phyloP scores from a whole-genome alignment of 1,140 invertebrate genomes.

The Hylyphantes graminicola region DNA sequence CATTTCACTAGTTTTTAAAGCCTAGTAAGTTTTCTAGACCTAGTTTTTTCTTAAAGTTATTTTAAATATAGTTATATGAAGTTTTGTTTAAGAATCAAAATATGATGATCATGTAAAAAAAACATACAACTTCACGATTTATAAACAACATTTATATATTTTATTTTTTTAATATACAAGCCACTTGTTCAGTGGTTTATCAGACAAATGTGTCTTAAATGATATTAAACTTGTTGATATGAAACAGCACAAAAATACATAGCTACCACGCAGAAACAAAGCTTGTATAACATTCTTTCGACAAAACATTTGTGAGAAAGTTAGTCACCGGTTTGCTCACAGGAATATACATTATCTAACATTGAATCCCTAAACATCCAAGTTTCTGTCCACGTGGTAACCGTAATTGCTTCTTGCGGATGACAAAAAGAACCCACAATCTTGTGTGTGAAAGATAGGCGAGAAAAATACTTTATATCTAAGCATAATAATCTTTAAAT shows the following conservation, averaged over 20 bases:
- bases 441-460: slow-evolving; percentile 17
- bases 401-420: slow-evolving; percentile 11
- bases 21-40: too few relatives aligned
- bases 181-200: slow-evolving; percentile 1
- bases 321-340: neutral
- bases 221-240: slow-evolving; percentile 38
- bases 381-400: slow-evolving; percentile 23
- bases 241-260: slow-evolving; percentile 47
- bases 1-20: too few relatives aligned
- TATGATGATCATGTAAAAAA: too few relatives aligned
- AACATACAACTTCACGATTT: slow-evolving; percentile 1
- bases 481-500: slow-evolving; percentile 31
- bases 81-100: too few relatives aligned
- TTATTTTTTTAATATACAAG: slow-evolving; percentile 17
- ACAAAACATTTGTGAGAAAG: slow-evolving; percentile 1
- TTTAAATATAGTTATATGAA: too few relatives aligned
- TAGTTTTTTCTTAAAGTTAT: too few relatives aligned
- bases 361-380: neutral
- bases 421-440: neutral
- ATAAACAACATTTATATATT: slow-evolving; percentile 22
- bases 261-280: slow-evolving; percentile 38
- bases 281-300: neutral
- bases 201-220: slow-evolving; percentile 21
- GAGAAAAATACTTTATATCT: slow-evolving; percentile 49
- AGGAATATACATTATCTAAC: neutral